Percentiles rank a stretch among this genome's conserved stretches.
Conservation (phyloP, 2,113 vertebrate genomes). For the Eonycteris spelaea region DNA sequence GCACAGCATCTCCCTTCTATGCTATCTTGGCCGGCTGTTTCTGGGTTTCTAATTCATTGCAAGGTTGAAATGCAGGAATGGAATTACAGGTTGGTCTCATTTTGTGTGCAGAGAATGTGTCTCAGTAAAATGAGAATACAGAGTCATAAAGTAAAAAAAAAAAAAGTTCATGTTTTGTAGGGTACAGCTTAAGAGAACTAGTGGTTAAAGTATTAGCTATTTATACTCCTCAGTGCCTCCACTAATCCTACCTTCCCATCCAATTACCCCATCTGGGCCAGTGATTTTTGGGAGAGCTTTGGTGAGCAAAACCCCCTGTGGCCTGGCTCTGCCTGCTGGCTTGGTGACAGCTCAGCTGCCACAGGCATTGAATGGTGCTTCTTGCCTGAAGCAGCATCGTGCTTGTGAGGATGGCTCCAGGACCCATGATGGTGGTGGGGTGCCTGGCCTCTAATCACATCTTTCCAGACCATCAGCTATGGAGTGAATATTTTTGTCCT, state of each 20-base stretch:
- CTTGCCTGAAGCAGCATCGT: fast-evolving
- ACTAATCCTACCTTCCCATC: too few species aligned
- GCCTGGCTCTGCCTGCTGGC: neutral
- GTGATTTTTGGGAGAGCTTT: neutral
- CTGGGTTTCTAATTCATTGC: neutral
- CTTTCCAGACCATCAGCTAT: neutral
- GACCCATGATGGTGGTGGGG: fast-evolving
- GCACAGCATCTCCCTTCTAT: too few species aligned
- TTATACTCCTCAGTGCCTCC: neutral
- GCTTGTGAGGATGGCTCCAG: too few species aligned
- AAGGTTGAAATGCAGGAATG: neutral
- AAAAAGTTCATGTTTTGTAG: neutral
- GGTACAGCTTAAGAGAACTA: neutral
- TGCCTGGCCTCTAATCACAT: neutral
- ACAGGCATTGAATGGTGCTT: neutral
- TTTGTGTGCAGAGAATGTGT: neutral
- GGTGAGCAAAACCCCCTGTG: neutral
- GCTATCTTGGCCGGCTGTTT: too few species aligned
- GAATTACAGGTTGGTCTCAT: neutral
- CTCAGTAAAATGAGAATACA: neutral
- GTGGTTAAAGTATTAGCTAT: neutral
- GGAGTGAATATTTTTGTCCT: neutral
- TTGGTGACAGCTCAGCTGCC: neutral
- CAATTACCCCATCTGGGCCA: neutral
- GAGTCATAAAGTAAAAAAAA: neutral